These are phyloP conservation scores for Euwallacea similis DNA, from an alignment of 1,140 invertebrate genomes.

Conservation along the genomic window DNA sequence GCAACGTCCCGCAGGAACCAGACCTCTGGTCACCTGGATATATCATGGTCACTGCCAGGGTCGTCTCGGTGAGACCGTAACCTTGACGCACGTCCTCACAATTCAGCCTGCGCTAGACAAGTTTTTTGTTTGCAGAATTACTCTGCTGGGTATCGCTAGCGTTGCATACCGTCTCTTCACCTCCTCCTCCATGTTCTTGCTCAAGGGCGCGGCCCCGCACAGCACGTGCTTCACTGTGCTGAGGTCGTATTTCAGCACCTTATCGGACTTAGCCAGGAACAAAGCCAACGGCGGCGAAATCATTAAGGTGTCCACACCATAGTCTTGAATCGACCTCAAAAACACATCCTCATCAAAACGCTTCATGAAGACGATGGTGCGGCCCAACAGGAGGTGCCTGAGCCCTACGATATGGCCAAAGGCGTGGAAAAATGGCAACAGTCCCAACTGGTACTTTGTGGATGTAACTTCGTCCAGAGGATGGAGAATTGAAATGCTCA, in stretches of 20 bases:
- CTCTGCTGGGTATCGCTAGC: no score
- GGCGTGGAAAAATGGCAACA: slow-evolving; percentile 48
- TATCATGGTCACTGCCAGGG: slow-evolving; percentile 52
- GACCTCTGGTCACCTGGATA: slow-evolving; percentile 50
- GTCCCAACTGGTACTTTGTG: slow-evolving; percentile 26
- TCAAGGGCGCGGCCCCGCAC: slow-evolving; percentile 58
- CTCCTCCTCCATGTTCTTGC: slow-evolving; percentile 50
- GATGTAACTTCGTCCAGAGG: not conserved
- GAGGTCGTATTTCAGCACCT: slow-evolving; percentile 54
- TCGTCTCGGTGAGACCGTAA: slow-evolving; percentile 71
- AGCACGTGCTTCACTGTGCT: slow-evolving; percentile 52
- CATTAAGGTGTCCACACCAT: slow-evolving; percentile 58
- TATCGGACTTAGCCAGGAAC: slow-evolving; percentile 59
- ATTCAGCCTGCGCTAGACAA: slow-evolving; percentile 15
- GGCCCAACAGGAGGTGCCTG: slow-evolving; percentile 14
- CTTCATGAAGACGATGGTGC: slow-evolving; percentile 47
- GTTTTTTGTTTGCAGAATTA: no score
- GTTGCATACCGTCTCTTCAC: slow-evolving; percentile 50
- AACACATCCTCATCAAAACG: slow-evolving; percentile 65
- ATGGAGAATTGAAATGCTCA: slow-evolving; percentile 10
- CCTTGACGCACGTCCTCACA: slow-evolving; percentile 55
- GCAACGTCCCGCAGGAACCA: slow-evolving; percentile 61
- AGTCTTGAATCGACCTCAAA: slow-evolving; percentile 57
- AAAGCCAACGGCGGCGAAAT: slow-evolving; percentile 62
- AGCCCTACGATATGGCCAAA: slow-evolving; percentile 41